Evolutionary conservation across 1,140 invertebrate species (phyloP).

Genomic region (Cydia pomonella): DNA sequence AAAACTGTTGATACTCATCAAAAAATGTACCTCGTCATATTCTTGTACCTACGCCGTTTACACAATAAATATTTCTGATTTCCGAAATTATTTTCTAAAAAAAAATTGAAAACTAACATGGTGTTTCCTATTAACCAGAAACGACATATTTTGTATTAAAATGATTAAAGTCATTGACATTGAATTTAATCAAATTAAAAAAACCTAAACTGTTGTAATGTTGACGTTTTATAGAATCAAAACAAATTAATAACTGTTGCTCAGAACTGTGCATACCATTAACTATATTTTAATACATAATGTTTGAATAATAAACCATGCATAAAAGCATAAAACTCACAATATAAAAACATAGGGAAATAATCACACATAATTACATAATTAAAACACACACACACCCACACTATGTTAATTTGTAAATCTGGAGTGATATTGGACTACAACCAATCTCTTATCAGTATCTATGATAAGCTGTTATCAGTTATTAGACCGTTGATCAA

Average conservation of each 20-base stretch:
- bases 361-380: conserved; percentile 22
- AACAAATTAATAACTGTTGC: not conserved
- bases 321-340: conserved; percentile 35
- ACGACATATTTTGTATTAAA: not conserved
- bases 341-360: conserved; percentile 37
- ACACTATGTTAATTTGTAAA: not conserved
- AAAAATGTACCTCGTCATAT: no score
- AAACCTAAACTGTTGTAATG: not conserved
- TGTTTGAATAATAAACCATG: not conserved
- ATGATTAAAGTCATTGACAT: not conserved
- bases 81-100: no score
- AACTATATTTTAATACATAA: not conserved
- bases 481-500: not conserved
- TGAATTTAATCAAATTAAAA: not conserved
- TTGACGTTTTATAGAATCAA: conserved; percentile 11
- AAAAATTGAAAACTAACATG: no score
- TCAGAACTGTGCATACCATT: not conserved
- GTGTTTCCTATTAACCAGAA: no score
- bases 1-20: no score
- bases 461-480: conserved; percentile 9
- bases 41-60: no score
- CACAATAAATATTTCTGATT: no score
- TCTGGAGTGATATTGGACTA: not conserved
- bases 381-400: not conserved
- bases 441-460: not conserved